Evolutionary conservation across 2,113 vertebrate species (phyloP).

Genomic region (Eurystomus gularis): DNA sequence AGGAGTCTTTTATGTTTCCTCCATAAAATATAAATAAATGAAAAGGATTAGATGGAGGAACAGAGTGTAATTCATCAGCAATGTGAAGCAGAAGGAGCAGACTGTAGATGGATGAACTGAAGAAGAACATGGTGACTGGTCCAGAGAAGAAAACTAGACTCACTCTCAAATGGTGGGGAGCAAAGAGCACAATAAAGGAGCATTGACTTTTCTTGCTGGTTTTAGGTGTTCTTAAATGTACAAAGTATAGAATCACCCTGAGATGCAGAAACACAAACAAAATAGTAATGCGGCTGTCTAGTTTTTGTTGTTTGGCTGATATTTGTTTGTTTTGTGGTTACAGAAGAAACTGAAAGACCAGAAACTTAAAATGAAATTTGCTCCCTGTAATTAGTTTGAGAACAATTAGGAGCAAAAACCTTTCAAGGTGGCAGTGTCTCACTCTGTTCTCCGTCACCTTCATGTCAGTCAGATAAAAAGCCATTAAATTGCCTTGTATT

Average conservation of each 20-base stretch:
- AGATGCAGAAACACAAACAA: background rate
- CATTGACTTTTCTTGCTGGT: background rate
- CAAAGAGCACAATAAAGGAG: background rate
- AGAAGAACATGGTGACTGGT: slow-evolving; percentile 36
- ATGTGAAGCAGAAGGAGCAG: slow-evolving; percentile 69
- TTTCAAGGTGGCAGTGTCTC: background rate
- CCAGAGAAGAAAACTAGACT: slow-evolving; percentile 28
- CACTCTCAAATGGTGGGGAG: background rate
- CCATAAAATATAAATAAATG: slow-evolving; percentile 85
- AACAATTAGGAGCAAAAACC: background rate
- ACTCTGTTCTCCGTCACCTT: background rate
- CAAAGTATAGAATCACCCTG: background rate
- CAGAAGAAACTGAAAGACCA: background rate
- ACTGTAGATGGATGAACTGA: slow-evolving; percentile 76
- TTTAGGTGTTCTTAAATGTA: background rate
- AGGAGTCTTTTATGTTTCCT: slow-evolving; percentile 81
- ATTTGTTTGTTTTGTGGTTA: background rate
- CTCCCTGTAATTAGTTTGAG: background rate
- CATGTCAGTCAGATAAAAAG: background rate
- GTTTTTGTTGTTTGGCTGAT: background rate
- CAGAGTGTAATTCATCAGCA: slow-evolving; percentile 79
- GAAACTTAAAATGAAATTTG: background rate
- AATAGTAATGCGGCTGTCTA: background rate
- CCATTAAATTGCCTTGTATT: background rate
- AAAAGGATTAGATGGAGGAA: slow-evolving; percentile 83